These are phyloP conservation scores for Pseudomyrmex concolor DNA, from an alignment of 1,140 invertebrate genomes.

Conservation along the genomic window DNA sequence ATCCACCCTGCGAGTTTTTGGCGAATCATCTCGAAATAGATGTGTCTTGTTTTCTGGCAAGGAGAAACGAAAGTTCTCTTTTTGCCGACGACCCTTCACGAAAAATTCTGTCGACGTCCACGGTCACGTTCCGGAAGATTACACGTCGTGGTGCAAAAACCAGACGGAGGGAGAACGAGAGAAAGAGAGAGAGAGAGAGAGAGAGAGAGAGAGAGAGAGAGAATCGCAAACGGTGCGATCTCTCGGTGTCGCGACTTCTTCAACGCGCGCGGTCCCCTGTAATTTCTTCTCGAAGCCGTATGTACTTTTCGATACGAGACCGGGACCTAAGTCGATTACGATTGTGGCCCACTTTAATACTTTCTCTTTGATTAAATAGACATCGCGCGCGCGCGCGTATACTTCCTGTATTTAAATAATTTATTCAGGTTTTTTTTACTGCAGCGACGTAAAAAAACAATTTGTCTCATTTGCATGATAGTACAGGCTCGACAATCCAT, in stretches of 20 bases:
- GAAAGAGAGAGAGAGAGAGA: conserved; percentile 12
- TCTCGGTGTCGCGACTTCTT: conserved; percentile 53
- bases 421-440: background rate
- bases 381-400: background rate
- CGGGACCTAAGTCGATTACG: conserved; percentile 36
- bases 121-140: conserved; percentile 44
- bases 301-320: conserved; percentile 8
- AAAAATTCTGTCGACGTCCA: conserved; percentile 21
- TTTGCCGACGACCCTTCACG: background rate
- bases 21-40: conserved; percentile 16
- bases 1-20: conserved; percentile 13
- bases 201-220: background rate
- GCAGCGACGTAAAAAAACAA: background rate
- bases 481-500: background rate
- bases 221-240: conserved; percentile 32
- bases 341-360: conserved; percentile 23
- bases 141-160: conserved; percentile 28
- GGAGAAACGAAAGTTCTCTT: background rate
- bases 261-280: conserved; percentile 26
- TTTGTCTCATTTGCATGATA: background rate
- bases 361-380: conserved; percentile 39
- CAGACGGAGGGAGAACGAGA: background rate
- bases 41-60: background rate
- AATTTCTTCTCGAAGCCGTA: conserved; percentile 62
- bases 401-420: background rate